Base-by-base conservation (phyloP, 2,888 invertebrate genomes). In the Dorcus hopei region DNA sequence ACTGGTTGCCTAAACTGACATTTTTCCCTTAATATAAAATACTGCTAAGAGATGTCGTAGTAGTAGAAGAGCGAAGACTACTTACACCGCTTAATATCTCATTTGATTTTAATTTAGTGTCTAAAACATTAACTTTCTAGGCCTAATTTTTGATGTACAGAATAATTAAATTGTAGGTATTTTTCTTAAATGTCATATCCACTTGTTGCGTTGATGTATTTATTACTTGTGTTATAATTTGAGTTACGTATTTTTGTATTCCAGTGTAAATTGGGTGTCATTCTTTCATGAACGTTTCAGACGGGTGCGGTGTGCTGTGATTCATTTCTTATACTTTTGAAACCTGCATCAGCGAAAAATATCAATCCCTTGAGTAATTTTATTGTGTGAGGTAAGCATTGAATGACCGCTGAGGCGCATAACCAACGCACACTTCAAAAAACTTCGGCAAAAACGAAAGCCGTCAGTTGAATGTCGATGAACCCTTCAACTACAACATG, bases 401-500 rank as follows among this genome's bases (percentile, higher is more conserved):
- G 11, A 39, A 9, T 8, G 9, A 23, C 9, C 23, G 7, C 38
- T 42, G 38, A 38, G 4, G 11, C 14, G 9, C 19, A 9, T 23
- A 16, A 45, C 3, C 3, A 9, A 9, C 45, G 45, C 19, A 19
- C 19, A 2, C 19, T 2, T 19, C 19, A 19, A 19, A 4, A 3
- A 23, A 45, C 23, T 45, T 45, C 1, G 7, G 14, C 9, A 9
- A 9, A 11, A 14, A 45, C n/a, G 16, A 45, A 39, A 16, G 54
- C 14, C 11, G 41, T 42, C 49, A n/a, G 26, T 49, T 49, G 9
- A 33, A 57, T 55, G 72, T 74, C 70, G 71, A 69, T 72, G 72
- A 72, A 73, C 72, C 66, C 63, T 64, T 65, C 64, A 61, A 62
- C 26, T 66, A 73, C 75, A 75, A 76, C 74, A 76, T 76, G 76